phyloP scores from a whole-genome alignment of 2,888 invertebrate species.

The Protodeltote pygarga region DNA sequence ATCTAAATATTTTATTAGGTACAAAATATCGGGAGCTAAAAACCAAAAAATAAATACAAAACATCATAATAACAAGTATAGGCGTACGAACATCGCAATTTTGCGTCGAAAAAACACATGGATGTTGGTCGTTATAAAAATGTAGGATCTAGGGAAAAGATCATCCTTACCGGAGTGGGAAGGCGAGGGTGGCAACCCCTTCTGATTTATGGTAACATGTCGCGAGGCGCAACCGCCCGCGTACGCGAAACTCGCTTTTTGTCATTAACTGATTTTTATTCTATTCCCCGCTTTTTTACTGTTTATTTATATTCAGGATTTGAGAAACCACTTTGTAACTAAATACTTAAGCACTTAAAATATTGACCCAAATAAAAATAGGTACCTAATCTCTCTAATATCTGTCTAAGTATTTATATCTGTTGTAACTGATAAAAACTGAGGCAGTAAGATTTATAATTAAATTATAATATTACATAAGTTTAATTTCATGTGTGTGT shows the following conservation, averaged over 20 bases:
- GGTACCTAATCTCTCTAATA: too few species aligned
- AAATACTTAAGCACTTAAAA: neutral
- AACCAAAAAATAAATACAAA: constrained; percentile 9
- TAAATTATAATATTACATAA: too few species aligned
- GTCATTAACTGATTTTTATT: constrained; percentile 85
- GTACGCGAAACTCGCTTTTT: constrained; percentile 80
- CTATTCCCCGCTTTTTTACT: constrained; percentile 55
- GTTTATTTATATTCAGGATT: constrained; percentile 14
- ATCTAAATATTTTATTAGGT: too few species aligned
- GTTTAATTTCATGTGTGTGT: too few species aligned
- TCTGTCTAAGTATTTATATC: too few species aligned
- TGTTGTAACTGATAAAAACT: too few species aligned
- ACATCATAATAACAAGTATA: constrained; percentile 17
- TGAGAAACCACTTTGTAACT: neutral
- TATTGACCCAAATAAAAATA: too few species aligned
- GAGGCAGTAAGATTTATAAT: too few species aligned
- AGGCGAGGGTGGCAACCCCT: constrained; percentile 71
- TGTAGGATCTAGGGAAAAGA: constrained; percentile 85
- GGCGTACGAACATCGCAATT: constrained; percentile 41
- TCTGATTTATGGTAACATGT: constrained; percentile 86
- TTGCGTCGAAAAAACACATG: constrained; percentile 68
- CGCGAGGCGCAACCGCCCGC: constrained; percentile 74
- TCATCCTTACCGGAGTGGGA: constrained; percentile 74
- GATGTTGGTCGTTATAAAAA: constrained; percentile 83
- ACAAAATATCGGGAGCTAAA: neutral